Evolutionary conservation across 2,888 invertebrate species (phyloP), one percentile per base, ranked within the genome.

Genomic region (Operophtera brumata): DNA sequence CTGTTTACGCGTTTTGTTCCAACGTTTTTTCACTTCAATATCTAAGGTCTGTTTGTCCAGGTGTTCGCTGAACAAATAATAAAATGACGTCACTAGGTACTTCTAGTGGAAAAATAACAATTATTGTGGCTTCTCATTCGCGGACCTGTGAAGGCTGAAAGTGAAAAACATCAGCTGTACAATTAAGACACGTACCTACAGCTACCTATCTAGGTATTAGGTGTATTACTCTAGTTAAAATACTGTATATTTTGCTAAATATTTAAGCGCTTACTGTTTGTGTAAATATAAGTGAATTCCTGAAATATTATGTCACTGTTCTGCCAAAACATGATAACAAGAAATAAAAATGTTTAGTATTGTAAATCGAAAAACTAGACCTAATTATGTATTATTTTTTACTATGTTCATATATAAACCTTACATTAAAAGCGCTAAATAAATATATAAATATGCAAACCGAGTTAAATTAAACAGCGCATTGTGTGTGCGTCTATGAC

Each of bases 91-190:
- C 36, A 60, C 39, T 39, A 10, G 13, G n/a, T n/a, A n/a, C n/a
- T n/a, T n/a, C n/a, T n/a, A 30, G 20, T 25, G 41, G 44, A 57
- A 46, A 49, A 43, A 12, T 43, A n/a, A 42, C 37, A 52, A 53
- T 50, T 36, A 49, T 41, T 40, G 46, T 52, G 45, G 50, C 30
- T 53, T 53, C 54, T 59, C 46, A 54, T 47, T 43, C 36, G 41
- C 34, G 37, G 48, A 47, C 51, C 51, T 49, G 45, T 36, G 50
- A 54, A 57, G 45, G 55, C 55, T 30, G 30, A 13, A n/a, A 34
- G n/a, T 51, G 44, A 51, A 56, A 40, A 50, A 58, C 51, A 57
- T 44, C 59, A 62, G 40, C 51, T 58, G 62, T 25, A 30, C 35
- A 58, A 57, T 11, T 13, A 49, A 1, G 5, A 30, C 4, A 7